phyloP scores from a whole-genome alignment of 1,140 invertebrate species.

The Megalonaias nervosa region DNA sequence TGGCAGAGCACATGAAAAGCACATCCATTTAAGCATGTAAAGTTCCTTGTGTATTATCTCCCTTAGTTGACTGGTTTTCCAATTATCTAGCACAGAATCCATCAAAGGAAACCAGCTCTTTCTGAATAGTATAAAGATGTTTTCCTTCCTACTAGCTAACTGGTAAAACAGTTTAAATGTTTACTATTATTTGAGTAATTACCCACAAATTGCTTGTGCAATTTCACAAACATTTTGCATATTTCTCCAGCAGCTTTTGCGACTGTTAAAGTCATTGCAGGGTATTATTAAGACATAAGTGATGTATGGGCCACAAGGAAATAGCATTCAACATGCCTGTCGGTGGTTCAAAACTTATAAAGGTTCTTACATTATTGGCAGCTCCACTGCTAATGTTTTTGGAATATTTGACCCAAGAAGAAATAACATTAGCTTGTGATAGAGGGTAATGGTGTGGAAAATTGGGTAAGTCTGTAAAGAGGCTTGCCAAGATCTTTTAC shows the following conservation, averaged over 20 bases:
- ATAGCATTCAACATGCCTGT: conserved; percentile 5
- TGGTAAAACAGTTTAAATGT: conserved; percentile 7
- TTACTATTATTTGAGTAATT: conserved; percentile 38
- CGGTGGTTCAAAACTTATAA: conserved; percentile 13
- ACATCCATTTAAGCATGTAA: no score
- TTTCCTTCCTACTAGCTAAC: no score
- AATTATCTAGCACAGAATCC: no score
- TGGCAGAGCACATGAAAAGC: no score
- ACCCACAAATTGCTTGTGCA: conserved; percentile 33
- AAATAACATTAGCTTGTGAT: conserved; percentile 32
- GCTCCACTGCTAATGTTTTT: conserved; percentile 34
- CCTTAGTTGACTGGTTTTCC: no score
- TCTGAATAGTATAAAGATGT: no score
- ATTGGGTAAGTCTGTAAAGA: conserved; percentile 9
- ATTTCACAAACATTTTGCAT: conserved; percentile 9
- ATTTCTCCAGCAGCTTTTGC: conserved; percentile 7
- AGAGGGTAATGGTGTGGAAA: conserved; percentile 30
- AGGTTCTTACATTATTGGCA: conserved; percentile 32
- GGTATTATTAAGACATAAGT: conserved; percentile 30
- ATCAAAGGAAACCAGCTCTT: no score
- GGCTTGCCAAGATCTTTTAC: no score
- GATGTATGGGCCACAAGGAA: conserved; percentile 10
- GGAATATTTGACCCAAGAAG: conserved; percentile 27
- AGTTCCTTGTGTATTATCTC: no score
- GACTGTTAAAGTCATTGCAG: conserved; percentile 24